phyloP scores from a whole-genome alignment of 2,888 invertebrate species.

The Amblyjoppa fuscipennis region DNA sequence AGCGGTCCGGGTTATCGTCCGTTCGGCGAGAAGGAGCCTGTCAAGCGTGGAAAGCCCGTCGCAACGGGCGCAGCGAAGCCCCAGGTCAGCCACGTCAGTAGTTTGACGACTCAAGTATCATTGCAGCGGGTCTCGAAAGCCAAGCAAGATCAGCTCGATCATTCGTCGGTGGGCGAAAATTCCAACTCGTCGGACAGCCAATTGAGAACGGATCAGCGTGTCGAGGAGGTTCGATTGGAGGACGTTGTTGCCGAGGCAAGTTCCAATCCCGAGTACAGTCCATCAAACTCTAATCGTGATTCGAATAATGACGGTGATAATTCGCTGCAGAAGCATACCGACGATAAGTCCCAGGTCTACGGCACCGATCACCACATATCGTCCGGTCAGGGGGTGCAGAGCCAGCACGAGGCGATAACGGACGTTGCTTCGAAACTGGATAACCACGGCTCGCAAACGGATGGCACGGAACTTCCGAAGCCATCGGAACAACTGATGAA shows the following conservation, averaged over 20 bases:
- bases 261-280: slow-evolving; percentile 81
- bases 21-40: slow-evolving; percentile 81
- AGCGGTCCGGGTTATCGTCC: slow-evolving; percentile 79
- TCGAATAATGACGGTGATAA: slow-evolving; percentile 79
- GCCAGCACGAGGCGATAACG: slow-evolving; percentile 65
- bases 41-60: slow-evolving; percentile 79
- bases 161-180: slow-evolving; percentile 82
- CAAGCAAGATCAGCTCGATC: slow-evolving; percentile 79
- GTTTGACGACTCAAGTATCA: slow-evolving; percentile 81
- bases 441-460: slow-evolving; percentile 68
- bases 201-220: slow-evolving; percentile 82
- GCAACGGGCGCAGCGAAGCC: slow-evolving; percentile 82
- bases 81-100: slow-evolving; percentile 79
- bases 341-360: slow-evolving; percentile 75
- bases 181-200: slow-evolving; percentile 83
- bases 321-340: slow-evolving; percentile 76
- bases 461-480: slow-evolving; percentile 71
- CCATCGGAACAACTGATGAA: slow-evolving; percentile 71
- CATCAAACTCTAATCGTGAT: slow-evolving; percentile 77
- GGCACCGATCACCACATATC: slow-evolving; percentile 68
- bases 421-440: slow-evolving; percentile 71
- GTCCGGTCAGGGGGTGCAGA: slow-evolving; percentile 72
- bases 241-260: slow-evolving; percentile 83
- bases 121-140: slow-evolving; percentile 80
- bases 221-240: slow-evolving; percentile 83